phyloP scores from a whole-genome alignment of 2,888 invertebrate genomes.

The Lithosia quadra region DNA sequence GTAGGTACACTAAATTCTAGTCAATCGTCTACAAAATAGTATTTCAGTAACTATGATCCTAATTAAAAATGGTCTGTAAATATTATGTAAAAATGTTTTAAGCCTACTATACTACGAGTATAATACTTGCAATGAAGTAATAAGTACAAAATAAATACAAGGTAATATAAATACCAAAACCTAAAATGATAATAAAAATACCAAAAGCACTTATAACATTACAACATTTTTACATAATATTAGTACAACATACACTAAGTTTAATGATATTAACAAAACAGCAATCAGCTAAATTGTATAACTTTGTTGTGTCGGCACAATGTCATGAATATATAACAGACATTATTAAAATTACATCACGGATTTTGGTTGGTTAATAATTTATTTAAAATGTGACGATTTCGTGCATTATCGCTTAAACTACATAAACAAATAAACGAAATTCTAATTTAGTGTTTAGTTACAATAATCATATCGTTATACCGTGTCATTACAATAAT shows the following conservation, averaged over 20 bases:
- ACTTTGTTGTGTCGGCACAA: slow-evolving; percentile 56
- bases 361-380: background rate
- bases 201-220: background rate
- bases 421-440: background rate
- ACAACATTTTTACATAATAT: slow-evolving; percentile 40
- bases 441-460: background rate
- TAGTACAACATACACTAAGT: slow-evolving; percentile 23
- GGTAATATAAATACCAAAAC: slow-evolving; percentile 7
- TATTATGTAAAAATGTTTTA: slow-evolving; percentile 43
- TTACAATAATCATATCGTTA: background rate
- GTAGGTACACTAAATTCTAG: slow-evolving; percentile 31
- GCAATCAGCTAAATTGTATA: slow-evolving; percentile 61
- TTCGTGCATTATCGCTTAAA: background rate
- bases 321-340: slow-evolving; percentile 36
- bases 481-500: slow-evolving; percentile 1
- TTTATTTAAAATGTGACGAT: background rate
- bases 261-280: slow-evolving; percentile 57
- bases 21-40: slow-evolving; percentile 57
- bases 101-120: slow-evolving; percentile 29
- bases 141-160: slow-evolving; percentile 37
- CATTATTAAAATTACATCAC: background rate
- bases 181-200: slow-evolving; percentile 2
- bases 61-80: slow-evolving; percentile 55
- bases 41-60: slow-evolving; percentile 59
- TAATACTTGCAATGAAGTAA: slow-evolving; percentile 31